Conservation (phyloP, 2,113 vertebrate species). For the Puffinus mauretanicus region DNA sequence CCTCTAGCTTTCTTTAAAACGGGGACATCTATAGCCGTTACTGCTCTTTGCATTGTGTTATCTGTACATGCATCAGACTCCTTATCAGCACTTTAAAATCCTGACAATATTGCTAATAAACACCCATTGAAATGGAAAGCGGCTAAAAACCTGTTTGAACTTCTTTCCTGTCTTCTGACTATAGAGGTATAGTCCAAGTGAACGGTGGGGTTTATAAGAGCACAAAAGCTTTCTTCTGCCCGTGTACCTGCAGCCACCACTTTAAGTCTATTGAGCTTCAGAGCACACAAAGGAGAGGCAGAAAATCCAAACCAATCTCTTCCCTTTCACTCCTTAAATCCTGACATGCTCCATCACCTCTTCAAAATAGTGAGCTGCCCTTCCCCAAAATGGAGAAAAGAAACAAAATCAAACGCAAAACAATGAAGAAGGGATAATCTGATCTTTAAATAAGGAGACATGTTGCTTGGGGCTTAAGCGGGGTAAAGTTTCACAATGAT, state of each 20-base stretch:
- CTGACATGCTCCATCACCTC: constrained; percentile 85
- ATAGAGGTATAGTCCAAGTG: constrained; percentile 51
- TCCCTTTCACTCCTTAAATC: constrained; percentile 82
- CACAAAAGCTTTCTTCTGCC: constrained; percentile 68
- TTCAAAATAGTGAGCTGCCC: constrained; percentile 82
- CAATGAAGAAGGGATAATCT: constrained; percentile 84
- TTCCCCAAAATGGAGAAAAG: constrained; percentile 74
- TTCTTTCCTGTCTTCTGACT: constrained; percentile 53
- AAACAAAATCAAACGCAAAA: constrained; percentile 80
- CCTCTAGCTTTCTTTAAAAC: constrained; percentile 1
- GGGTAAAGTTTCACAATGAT: constrained; percentile 84
- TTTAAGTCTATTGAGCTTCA: constrained; percentile 73
- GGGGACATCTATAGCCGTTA: background rate
- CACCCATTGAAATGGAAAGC: constrained; percentile 70
- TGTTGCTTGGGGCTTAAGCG: constrained; percentile 81
- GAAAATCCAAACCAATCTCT: constrained; percentile 79
- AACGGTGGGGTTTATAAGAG: constrained; percentile 66
- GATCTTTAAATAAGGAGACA: constrained; percentile 86
- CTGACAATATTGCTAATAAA: constrained; percentile 50
- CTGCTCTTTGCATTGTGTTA: background rate
- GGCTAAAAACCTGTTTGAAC: constrained; percentile 66
- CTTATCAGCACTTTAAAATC: constrained; percentile 39
- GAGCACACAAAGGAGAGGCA: constrained; percentile 63
- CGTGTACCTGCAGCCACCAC: constrained; percentile 71
- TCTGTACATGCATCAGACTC: background rate